These are phyloP conservation scores for Schizopygopsis pylzovi DNA, from an alignment of 2,797 vertebrate species.

Conservation along the genomic window DNA sequence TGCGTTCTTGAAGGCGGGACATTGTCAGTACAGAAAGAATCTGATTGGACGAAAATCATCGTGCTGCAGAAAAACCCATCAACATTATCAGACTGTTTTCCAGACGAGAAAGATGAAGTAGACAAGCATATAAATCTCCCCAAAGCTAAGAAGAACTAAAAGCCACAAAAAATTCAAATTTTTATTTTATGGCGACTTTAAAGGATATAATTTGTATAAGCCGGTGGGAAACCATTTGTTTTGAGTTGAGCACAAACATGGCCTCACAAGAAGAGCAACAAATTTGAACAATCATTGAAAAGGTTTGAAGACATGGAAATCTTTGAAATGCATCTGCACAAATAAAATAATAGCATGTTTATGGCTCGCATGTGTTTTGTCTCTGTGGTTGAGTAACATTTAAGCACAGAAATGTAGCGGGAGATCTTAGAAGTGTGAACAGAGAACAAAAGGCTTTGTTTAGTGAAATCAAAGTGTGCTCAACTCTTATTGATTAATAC, in stretches of 20 bases:
- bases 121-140: neutral
- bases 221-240: conserved; percentile 9
- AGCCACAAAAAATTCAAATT: conserved; percentile 9
- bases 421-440: neutral
- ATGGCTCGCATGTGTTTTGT: neutral
- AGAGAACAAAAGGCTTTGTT: neutral
- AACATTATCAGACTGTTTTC: neutral
- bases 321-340: conserved; percentile 1
- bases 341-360: conserved; percentile 19
- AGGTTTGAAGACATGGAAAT: conserved; percentile 1
- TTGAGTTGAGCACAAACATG: neutral
- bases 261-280: neutral
- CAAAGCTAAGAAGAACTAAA: conserved; percentile 2
- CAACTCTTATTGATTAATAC: neutral
- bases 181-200: neutral
- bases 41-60: neutral
- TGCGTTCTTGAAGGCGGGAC: too few relatives aligned
- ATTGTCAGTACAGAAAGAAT: neutral
- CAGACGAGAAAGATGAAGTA: neutral
- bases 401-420: neutral
- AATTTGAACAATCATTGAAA: conserved; percentile 12
- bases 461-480: conserved; percentile 7
- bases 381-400: neutral
- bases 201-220: neutral
- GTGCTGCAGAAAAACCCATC: neutral